phyloP scores from a whole-genome alignment of 2,113 vertebrate species.

The Romanogobio albipinnatus region DNA sequence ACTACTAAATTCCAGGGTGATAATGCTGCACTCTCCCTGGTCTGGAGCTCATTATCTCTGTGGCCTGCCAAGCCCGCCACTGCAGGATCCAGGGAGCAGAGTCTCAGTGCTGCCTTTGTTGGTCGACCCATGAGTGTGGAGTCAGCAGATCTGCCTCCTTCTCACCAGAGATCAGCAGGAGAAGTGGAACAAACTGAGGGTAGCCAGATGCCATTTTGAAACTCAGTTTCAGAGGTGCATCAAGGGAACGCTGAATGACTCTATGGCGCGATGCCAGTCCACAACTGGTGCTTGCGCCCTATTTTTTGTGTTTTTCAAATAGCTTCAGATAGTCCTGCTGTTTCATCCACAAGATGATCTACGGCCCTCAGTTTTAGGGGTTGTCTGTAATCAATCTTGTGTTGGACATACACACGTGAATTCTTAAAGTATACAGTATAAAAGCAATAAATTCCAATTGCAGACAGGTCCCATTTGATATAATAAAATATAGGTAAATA shows the following conservation, averaged over 20 bases:
- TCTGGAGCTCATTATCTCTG: slow-evolving; percentile 86
- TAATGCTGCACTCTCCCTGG: slow-evolving; percentile 76
- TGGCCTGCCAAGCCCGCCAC: slow-evolving; percentile 76
- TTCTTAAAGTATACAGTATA: neutral
- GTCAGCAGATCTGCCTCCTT: slow-evolving; percentile 52
- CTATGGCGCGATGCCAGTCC: neutral
- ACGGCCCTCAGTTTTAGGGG: neutral
- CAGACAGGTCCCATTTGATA: neutral
- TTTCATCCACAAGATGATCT: slow-evolving; percentile 18
- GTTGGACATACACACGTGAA: neutral
- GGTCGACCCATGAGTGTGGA: slow-evolving; percentile 71
- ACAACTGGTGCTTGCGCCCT: neutral
- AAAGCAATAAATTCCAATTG: neutral
- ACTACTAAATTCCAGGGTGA: slow-evolving; percentile 78
- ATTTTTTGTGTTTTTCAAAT: slow-evolving; percentile 20
- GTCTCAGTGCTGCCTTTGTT: slow-evolving; percentile 68
- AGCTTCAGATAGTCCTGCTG: slow-evolving; percentile 1
- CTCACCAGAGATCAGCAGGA: slow-evolving; percentile 47
- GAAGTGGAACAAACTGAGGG: slow-evolving; percentile 47
- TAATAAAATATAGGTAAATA: neutral
- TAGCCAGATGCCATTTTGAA: slow-evolving; percentile 48
- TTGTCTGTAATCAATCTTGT: neutral
- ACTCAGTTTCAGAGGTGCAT: slow-evolving; percentile 46
- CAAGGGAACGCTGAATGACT: slow-evolving; percentile 19
- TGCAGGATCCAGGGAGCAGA: slow-evolving; percentile 70